Percentiles rank a stretch among this genome's conserved stretches.
Evolutionary conservation across 2,113 vertebrate genomes (phyloP).

Genomic region (Canis aureus): DNA sequence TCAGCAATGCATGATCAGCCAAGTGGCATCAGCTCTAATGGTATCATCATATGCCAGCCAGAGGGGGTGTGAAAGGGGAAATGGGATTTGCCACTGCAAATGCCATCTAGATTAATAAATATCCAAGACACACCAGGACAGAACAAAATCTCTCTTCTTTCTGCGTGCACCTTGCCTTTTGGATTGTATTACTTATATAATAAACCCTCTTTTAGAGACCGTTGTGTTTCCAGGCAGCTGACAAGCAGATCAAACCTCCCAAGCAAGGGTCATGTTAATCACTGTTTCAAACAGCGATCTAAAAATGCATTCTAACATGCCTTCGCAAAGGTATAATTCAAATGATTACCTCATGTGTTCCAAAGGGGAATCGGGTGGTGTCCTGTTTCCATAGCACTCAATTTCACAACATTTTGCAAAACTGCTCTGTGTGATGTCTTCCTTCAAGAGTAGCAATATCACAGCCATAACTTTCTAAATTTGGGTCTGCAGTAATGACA

Average conservation of each 20-base stretch:
- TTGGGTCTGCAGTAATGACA: slow-evolving; percentile 78
- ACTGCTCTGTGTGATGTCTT: slow-evolving; percentile 78
- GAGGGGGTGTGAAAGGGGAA: slow-evolving; percentile 29
- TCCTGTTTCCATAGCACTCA: slow-evolving; percentile 75
- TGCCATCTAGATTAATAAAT: slow-evolving; percentile 71
- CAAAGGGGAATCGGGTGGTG: slow-evolving; percentile 63
- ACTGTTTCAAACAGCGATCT: slow-evolving; percentile 70
- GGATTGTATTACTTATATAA: slow-evolving; percentile 64
- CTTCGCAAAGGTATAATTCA: slow-evolving; percentile 81
- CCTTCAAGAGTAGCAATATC: slow-evolving; percentile 74
- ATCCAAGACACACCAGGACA: slow-evolving; percentile 37
- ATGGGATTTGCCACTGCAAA: slow-evolving; percentile 59
- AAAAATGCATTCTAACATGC: slow-evolving; percentile 74
- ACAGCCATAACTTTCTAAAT: slow-evolving; percentile 80
- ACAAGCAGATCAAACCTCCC: slow-evolving; percentile 67
- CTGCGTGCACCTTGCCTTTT: not conserved
- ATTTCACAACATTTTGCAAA: slow-evolving; percentile 80
- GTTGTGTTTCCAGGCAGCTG: slow-evolving; percentile 67
- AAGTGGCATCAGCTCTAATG: slow-evolving; percentile 79
- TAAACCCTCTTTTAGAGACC: slow-evolving; percentile 66
- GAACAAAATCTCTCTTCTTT: slow-evolving; percentile 51
- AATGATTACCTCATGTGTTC: slow-evolving; percentile 78
- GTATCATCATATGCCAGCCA: slow-evolving; percentile 71
- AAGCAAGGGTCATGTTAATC: slow-evolving; percentile 73
- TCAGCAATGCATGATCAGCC: slow-evolving; percentile 82